These are phyloP conservation scores for Eriocheir sinensis DNA, from an alignment of 1,140 invertebrate genomes.

Conservation along the genomic window DNA sequence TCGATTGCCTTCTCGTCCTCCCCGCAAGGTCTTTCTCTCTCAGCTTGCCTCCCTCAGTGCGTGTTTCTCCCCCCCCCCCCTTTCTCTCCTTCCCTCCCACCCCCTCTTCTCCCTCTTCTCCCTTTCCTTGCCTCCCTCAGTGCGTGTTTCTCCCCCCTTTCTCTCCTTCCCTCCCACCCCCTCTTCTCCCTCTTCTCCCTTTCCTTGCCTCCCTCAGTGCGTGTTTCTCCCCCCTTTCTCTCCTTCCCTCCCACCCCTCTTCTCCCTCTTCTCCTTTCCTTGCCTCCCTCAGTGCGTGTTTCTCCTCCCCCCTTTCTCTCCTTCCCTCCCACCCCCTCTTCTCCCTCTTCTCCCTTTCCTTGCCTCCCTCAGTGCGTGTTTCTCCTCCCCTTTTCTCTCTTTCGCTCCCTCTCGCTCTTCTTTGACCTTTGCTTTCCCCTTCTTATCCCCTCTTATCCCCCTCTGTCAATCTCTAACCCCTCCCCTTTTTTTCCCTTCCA, in stretches of 20 bases:
- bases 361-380: background rate
- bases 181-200: background rate
- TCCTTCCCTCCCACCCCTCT: background rate
- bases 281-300: too few species aligned
- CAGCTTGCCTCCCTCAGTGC: too few species aligned
- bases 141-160: background rate
- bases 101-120: background rate
- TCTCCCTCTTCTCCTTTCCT: background rate
- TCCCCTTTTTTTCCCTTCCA: too few species aligned
- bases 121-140: background rate
- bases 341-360: background rate
- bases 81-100: background rate
- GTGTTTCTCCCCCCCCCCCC: too few species aligned
- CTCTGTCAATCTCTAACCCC: background rate
- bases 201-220: background rate
- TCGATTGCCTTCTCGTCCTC: too few species aligned
- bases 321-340: background rate
- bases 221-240: background rate
- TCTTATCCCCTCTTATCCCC: background rate
- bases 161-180: background rate
- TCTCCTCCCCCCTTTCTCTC: background rate
- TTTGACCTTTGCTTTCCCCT: background rate
- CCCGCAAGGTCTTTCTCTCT: too few species aligned
- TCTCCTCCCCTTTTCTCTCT: background rate
- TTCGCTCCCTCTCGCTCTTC: background rate